Conservation (phyloP, 2,888 invertebrate species). For the Melinaea menophilus region DNA sequence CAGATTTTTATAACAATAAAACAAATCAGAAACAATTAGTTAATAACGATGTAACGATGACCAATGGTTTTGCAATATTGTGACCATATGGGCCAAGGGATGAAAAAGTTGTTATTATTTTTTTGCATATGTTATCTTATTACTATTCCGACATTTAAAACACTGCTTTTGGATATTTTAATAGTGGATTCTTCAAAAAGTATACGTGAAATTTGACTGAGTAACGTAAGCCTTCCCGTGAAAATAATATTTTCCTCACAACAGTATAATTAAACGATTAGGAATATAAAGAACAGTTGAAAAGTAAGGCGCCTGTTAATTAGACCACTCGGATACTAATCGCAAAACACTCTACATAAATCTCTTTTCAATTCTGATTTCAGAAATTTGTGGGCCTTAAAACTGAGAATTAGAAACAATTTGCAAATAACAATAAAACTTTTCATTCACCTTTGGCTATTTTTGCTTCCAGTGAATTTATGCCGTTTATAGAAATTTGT, state of each 20-base stretch:
- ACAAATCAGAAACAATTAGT: too few relatives aligned
- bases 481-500: constrained; percentile 27
- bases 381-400: constrained; percentile 53
- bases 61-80: too few relatives aligned
- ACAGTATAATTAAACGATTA: not conserved
- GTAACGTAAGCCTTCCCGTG: too few relatives aligned
- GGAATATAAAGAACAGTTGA: not conserved
- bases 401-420: constrained; percentile 65
- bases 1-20: too few relatives aligned
- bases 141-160: too few relatives aligned
- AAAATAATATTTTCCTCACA: not conserved
- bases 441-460: constrained; percentile 60
- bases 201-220: too few relatives aligned
- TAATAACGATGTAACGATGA: too few relatives aligned
- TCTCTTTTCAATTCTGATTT: constrained; percentile 66
- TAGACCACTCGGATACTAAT: constrained; percentile 32
- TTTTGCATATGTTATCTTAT: too few relatives aligned
- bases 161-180: too few relatives aligned
- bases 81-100: too few relatives aligned
- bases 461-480: constrained; percentile 42
- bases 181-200: too few relatives aligned
- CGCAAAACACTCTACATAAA: constrained; percentile 61
- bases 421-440: constrained; percentile 66
- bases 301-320: constrained; percentile 20
- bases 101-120: too few relatives aligned